Evolutionary conservation across 2,113 vertebrate genomes (phyloP), one percentile per base, ranked within the genome.

Genomic region (Cebidichthys violaceus): DNA sequence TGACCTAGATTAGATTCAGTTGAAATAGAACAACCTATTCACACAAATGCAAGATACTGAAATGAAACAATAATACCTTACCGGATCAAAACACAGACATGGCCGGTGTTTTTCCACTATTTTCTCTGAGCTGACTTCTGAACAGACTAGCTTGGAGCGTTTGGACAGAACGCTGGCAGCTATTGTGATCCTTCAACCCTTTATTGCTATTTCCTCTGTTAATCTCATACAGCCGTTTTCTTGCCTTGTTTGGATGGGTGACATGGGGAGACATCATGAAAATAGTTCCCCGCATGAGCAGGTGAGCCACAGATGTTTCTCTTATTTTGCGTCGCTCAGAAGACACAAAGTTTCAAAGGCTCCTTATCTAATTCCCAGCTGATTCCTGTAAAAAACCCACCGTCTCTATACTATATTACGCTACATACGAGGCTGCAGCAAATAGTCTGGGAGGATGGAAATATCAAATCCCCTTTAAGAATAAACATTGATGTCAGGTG

Each of bases 401-500:
- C 17, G 27, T 37, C 64, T 88, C 27, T 27, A 71, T 66, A 74
- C 67, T 67, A 72, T 59, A 76, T 72, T 83, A 83, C 52, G 27
- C 81, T 77, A 75, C 73, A 69, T 41, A 82, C 76, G 65, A 55
- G 9, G 41, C 71, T 59, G 70, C 62, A 73, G 64, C 55, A 90
- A 85, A 90, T 33, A 89, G 79, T 84, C 72, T 77, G 69, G 62
- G 69, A 77, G 20, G 75, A 73, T 83, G 70, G 59, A 90, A 89
- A 90, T 69, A 84, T 70, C 59, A 93, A 88, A 86, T 85, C 77
- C 71, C 75, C 79, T 83, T 81, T 69, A 87, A 86, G 87, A 86
- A 75, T 80, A 88, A 87, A 86, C 80, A 84, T 45, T 1, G n/a
- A 75, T 90, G 75, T 90, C 75, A 90, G 88, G 87, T 88, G 83